Base-by-base conservation (phyloP, 2,888 invertebrate species). In the Drosophila atripex region DNA sequence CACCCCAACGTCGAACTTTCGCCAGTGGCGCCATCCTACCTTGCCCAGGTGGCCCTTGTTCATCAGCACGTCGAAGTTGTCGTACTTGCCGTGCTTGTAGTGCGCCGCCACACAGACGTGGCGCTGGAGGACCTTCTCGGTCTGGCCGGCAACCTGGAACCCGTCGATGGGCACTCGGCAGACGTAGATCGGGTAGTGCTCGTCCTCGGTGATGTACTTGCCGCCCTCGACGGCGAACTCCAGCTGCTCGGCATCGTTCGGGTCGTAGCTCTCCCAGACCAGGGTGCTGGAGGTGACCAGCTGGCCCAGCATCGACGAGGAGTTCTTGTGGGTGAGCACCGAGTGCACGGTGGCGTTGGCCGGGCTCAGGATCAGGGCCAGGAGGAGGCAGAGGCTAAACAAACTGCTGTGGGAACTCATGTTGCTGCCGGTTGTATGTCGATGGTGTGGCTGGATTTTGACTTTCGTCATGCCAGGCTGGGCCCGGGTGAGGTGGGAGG, bases 241-340 rank as follows among this genome's bases (percentile, higher is more conserved):
- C 55, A 94, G 92, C 75, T 93, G 92, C 23, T 92, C 91, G 16
- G 91, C 89, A 74, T 92, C 92, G 71, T 90, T 92, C 1, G 88
- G 83, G 59, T 89, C 90, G 51, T 92, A 92, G 1, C 93, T 93
- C 54, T 95, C 93, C 97, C 97, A 97, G 88, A 94, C 93, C 54
- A 97, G 92, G 0, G 96, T 96, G 85, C 95, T 96, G 7, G 97
- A 97, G 4, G 97, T 97, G 56, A 96, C 93, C 59, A 95, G 93
- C 90, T 96, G 96, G 69, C 94, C 94, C 68, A 93, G 61, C 57
- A 77, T 71, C 32, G 90, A 88, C 7, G 90, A 88, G 88, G 92
- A 53, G 52, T 89, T 89, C 75, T 89, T 89, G 59, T 88, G 90
- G 9, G 86, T 91, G 35, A 79, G 78, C 41, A 91, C 91, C 11